Evolutionary conservation across 2,888 invertebrate genomes (phyloP).

Genomic region (Xestoiulus laeticollis): DNA sequence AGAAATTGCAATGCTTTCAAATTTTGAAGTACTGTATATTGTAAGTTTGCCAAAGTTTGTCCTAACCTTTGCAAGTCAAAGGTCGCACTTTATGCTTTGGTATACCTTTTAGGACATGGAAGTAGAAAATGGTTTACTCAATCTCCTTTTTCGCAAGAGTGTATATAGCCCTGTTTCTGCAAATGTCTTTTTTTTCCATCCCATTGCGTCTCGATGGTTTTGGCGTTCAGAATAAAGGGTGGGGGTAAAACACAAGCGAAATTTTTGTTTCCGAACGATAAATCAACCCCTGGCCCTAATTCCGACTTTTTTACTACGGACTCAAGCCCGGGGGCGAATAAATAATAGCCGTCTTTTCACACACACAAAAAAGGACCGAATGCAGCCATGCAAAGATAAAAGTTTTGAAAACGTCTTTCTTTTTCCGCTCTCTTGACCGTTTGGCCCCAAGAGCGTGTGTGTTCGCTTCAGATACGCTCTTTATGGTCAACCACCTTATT

Average conservation of each 20-base stretch:
- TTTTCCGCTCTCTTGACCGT: slow-evolving; percentile 34
- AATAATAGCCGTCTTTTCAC: slow-evolving; percentile 2
- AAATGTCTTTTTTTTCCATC: not conserved
- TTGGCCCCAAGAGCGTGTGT: not conserved
- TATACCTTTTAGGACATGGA: too few species aligned
- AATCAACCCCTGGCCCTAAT: slow-evolving; percentile 12
- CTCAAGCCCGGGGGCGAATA: not conserved
- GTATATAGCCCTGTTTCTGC: not conserved
- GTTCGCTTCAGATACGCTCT: slow-evolving; percentile 13
- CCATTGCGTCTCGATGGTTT: slow-evolving; percentile 13
- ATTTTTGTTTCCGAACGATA: not conserved
- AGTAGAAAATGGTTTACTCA: not conserved
- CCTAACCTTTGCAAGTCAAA: too few species aligned
- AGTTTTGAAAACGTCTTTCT: slow-evolving; percentile 11
- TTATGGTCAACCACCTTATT: not conserved
- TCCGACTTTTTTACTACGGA: not conserved
- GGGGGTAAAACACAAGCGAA: not conserved
- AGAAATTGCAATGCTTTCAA: too few species aligned
- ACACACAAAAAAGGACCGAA: not conserved
- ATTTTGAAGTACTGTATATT: too few species aligned
- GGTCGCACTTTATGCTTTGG: too few species aligned
- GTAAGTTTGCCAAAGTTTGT: too few species aligned
- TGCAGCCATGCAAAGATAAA: not conserved
- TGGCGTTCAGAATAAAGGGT: not conserved
- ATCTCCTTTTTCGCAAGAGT: not conserved